phyloP scores from a whole-genome alignment of 2,888 invertebrate genomes.

The Periphyllus acericola region DNA sequence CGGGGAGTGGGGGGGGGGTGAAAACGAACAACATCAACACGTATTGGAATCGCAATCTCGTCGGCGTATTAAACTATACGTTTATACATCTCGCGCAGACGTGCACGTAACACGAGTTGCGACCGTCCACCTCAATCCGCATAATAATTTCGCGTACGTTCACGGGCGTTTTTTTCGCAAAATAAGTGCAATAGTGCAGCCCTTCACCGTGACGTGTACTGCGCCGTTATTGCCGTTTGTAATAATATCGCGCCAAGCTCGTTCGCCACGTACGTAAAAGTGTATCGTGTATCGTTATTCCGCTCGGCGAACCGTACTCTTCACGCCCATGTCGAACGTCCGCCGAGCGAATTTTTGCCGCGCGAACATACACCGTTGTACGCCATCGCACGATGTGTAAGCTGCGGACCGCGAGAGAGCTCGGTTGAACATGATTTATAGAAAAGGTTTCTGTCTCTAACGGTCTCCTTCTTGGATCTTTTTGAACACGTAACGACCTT shows the following conservation, averaged over 20 bases:
- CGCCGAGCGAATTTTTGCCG: neutral
- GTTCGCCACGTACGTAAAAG: neutral
- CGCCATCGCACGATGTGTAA: neutral
- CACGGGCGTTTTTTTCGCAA: neutral
- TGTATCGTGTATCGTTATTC: constrained; percentile 38
- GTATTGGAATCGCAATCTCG: neutral
- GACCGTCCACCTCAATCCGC: neutral
- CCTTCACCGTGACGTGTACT: too few relatives aligned
- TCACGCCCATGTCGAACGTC: neutral
- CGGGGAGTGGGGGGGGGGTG: neutral
- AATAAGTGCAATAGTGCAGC: too few relatives aligned
- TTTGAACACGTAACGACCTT: constrained; percentile 28
- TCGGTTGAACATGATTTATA: constrained; percentile 40
- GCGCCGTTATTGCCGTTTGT: neutral
- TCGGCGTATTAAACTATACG: neutral
- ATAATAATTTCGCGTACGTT: neutral
- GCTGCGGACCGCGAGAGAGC: neutral
- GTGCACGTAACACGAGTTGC: neutral
- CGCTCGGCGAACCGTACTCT: constrained; percentile 24
- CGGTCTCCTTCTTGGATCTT: constrained; percentile 21
- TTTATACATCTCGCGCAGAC: neutral
- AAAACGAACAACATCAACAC: neutral
- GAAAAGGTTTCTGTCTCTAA: constrained; percentile 40
- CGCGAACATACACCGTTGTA: neutral
- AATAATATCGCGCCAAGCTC: neutral